These are phyloP conservation scores for Corynorhinus townsendii DNA, from an alignment of 2,113 vertebrate species.

Conservation along the genomic window DNA sequence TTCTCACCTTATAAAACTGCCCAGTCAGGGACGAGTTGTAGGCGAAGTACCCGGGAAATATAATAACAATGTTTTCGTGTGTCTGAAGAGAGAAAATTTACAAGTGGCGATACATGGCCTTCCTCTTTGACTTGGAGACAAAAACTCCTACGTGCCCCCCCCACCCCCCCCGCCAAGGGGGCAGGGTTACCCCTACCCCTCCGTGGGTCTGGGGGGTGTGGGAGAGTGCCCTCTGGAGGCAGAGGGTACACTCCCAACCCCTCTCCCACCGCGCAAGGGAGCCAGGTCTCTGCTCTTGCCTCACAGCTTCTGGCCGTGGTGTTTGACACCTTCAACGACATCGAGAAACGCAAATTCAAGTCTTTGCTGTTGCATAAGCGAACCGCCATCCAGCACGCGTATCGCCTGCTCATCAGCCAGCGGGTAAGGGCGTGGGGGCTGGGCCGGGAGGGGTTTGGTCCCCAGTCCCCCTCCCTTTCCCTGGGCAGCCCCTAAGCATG, in stretches of 20 bases:
- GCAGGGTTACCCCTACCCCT: background rate
- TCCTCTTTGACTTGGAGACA: background rate
- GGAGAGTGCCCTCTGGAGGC: background rate
- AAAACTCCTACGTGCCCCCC: too few species aligned
- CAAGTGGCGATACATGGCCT: background rate
- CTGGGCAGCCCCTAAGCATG: accelerated
- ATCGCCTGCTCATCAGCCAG: conserved; percentile 88
- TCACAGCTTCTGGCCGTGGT: conserved; percentile 94
- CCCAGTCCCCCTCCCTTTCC: background rate
- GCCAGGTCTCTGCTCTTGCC: background rate
- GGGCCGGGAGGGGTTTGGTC: background rate
- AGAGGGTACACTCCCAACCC: background rate
- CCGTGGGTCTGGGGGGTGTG: background rate
- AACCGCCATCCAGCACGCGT: conserved; percentile 92
- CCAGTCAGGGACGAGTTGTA: background rate
- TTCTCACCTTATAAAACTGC: background rate
- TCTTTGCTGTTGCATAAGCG: conserved; percentile 96
- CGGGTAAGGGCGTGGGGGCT: conserved; percentile 79
- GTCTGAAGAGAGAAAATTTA: background rate
- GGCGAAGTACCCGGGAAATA: background rate
- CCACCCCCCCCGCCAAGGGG: too few species aligned
- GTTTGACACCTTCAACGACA: conserved; percentile 97
- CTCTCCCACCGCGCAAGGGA: accelerated
- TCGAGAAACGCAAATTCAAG: conserved; percentile 98
- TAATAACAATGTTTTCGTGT: background rate